These are phyloP conservation scores for Spongilla lacustris DNA, from an alignment of 37 sponge, comb jelly and placozoan genomes.

Conservation along the genomic window DNA sequence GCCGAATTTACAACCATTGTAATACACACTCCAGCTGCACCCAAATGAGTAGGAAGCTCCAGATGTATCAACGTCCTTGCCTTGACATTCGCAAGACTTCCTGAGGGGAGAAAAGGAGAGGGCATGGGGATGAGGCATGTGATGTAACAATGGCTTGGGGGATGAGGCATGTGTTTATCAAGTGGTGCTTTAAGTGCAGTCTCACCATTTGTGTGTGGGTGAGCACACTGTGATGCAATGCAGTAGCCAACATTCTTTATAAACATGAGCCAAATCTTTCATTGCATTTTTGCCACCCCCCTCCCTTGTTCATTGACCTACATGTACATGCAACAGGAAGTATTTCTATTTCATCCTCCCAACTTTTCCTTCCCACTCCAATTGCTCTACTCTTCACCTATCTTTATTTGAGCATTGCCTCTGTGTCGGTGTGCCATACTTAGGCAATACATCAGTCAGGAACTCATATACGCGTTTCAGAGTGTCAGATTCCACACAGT, in stretches of 20 bases:
- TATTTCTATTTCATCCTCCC: no score
- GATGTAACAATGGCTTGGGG: no score
- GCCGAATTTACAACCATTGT: slow-evolving; percentile 94
- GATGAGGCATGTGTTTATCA: not conserved
- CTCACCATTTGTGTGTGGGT: no score
- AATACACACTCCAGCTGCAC: slow-evolving; percentile 93
- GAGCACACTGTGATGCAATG: no score
- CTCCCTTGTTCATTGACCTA: no score
- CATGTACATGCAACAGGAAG: no score
- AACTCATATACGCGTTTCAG: slow-evolving; percentile 54
- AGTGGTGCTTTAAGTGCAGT: no score
- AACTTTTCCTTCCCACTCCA: not conserved
- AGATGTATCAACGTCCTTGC: slow-evolving; percentile 57
- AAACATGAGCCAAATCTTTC: no score
- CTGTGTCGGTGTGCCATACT: slow-evolving; percentile 79
- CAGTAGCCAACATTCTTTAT: no score
- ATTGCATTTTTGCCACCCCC: no score
- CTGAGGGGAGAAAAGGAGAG: no score
- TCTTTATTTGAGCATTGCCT: slow-evolving; percentile 80
- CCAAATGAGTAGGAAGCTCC: slow-evolving; percentile 94
- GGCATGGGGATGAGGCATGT: no score
- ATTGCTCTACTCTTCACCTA: slow-evolving; percentile 36
- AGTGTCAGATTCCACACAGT: slow-evolving; percentile 50
- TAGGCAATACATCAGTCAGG: slow-evolving; percentile 72
- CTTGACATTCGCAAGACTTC: slow-evolving; percentile 91